phyloP scores from a whole-genome alignment of 2,888 invertebrate species.

The Arenicola marina region DNA sequence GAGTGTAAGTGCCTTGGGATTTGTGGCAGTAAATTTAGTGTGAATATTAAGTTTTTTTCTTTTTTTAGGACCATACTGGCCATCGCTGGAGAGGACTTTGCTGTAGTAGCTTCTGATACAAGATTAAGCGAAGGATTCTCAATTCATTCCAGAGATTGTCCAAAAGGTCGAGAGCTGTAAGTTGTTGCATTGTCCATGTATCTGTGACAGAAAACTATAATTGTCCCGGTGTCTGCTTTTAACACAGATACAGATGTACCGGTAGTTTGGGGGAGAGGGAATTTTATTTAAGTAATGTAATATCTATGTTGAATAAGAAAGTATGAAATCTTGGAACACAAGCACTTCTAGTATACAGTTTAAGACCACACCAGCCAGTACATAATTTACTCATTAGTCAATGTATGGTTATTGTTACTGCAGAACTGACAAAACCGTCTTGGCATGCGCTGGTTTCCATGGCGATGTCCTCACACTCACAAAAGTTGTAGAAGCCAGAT shows the following conservation, averaged over 20 bases:
- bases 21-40: too few species aligned
- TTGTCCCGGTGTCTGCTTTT: neutral
- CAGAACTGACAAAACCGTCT: conserved; percentile 77
- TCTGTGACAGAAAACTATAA: neutral
- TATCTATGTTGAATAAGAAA: neutral
- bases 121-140: conserved; percentile 88
- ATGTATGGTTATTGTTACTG: conserved; percentile 16
- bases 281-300: neutral
- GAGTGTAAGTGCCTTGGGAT: too few species aligned
- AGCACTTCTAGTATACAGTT: too few species aligned
- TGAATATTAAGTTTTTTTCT: conserved; percentile 13
- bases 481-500: conserved; percentile 78
- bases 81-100: conserved; percentile 93
- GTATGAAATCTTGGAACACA: too few species aligned
- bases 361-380: too few species aligned
- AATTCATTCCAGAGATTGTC: conserved; percentile 86
- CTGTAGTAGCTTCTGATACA: conserved; percentile 92
- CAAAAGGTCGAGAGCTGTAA: conserved; percentile 79
- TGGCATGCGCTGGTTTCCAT: conserved; percentile 97
- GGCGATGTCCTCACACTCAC: conserved; percentile 93
- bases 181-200: conserved; percentile 6
- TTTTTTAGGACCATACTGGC: conserved; percentile 85
- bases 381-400: neutral
- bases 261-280: neutral
- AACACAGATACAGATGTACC: too few species aligned